These are phyloP conservation scores for Acinonyx jubatus DNA, from an alignment of 2,113 vertebrate genomes.

Conservation along the genomic window DNA sequence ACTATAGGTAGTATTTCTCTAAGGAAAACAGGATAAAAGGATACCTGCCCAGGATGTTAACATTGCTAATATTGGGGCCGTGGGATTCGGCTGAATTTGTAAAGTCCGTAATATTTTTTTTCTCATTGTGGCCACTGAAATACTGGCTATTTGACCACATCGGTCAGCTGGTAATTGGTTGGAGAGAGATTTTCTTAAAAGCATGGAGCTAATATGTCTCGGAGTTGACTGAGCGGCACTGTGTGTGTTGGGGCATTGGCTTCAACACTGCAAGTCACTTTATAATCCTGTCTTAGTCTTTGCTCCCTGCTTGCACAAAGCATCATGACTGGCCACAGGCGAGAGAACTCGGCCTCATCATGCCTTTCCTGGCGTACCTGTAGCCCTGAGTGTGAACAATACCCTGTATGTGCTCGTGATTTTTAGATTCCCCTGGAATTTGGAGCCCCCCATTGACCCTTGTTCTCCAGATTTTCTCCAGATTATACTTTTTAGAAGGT, in stretches of 20 bases:
- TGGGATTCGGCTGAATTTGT: not conserved
- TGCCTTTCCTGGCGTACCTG: not conserved
- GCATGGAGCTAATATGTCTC: not conserved
- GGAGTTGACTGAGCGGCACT: not conserved
- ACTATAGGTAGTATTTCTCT: not conserved
- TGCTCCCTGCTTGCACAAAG: not conserved
- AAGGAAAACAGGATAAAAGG: not conserved
- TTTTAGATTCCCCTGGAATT: not conserved
- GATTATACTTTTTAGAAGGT: not conserved
- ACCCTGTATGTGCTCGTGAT: not conserved
- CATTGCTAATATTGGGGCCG: not conserved
- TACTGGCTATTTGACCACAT: not conserved
- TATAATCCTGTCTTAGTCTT: not conserved
- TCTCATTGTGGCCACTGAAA: not conserved
- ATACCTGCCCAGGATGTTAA: not conserved
- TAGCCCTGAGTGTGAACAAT: not conserved
- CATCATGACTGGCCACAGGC: not conserved
- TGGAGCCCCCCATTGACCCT: no score
- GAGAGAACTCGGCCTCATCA: not conserved
- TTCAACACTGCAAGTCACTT: not conserved
- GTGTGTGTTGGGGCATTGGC: not conserved
- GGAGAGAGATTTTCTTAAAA: not conserved
- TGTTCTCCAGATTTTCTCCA: not conserved
- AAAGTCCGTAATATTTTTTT: not conserved
- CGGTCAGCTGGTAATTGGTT: not conserved